Conservation (phyloP, 2,888 invertebrate species). For the Drosophila lacicola region DNA sequence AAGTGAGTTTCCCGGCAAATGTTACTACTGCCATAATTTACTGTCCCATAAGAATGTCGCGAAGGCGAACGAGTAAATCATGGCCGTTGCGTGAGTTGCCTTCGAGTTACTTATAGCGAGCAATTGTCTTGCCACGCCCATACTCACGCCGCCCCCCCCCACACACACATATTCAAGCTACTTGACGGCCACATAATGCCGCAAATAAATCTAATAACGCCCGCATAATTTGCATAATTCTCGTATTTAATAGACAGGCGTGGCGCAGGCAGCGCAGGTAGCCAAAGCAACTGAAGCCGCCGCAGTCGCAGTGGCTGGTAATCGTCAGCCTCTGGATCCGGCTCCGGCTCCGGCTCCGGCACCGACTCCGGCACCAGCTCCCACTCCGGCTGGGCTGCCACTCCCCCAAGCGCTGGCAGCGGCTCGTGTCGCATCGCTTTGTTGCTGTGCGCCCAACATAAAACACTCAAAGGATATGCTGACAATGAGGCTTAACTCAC, state of each 20-base stretch:
- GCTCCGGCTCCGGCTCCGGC: constrained; percentile 4
- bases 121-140: constrained; percentile 52
- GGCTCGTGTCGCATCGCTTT: constrained; percentile 30
- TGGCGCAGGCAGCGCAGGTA: constrained; percentile 41
- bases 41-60: constrained; percentile 51
- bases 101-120: constrained; percentile 67
- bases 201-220: constrained; percentile 79
- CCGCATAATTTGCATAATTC: constrained; percentile 81
- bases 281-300: constrained; percentile 58
- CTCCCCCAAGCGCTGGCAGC: constrained; percentile 1
- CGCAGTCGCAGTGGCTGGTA: constrained; percentile 53
- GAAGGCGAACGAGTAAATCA: constrained; percentile 62
- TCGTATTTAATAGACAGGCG: constrained; percentile 74
- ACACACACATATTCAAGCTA: constrained; percentile 25
- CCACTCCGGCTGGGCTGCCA: not conserved
- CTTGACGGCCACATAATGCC: constrained; percentile 64
- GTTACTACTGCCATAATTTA: constrained; percentile 70
- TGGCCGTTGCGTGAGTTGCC: constrained; percentile 54
- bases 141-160: constrained; percentile 9
- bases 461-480: constrained; percentile 81
- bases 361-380: not conserved
- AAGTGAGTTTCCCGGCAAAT: constrained; percentile 40
- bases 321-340: constrained; percentile 42
- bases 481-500: constrained; percentile 76
- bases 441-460: constrained; percentile 61